phyloP scores from a whole-genome alignment of 1,140 invertebrate genomes.

The Mesaphorura yosii region DNA sequence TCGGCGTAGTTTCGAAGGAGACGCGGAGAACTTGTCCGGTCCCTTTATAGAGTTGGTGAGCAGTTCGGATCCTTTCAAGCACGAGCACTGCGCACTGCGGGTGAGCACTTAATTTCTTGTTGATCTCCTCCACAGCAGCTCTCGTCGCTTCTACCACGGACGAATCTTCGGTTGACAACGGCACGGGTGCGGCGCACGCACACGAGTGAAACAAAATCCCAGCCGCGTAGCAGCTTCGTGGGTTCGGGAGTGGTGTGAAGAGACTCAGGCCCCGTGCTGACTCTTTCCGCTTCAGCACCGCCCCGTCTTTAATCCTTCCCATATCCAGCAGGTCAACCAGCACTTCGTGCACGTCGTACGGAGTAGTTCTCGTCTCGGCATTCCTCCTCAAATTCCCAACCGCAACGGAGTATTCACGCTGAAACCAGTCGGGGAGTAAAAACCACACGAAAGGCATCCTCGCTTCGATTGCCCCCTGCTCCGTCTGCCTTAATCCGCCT shows the following conservation, averaged over 20 bases:
- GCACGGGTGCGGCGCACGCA: slow-evolving; percentile 2
- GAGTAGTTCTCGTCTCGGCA: slow-evolving; percentile 33
- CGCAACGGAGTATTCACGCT: neutral
- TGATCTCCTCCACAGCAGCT: too few species aligned
- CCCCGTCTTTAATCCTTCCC: neutral
- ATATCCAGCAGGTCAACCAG: slow-evolving; percentile 26
- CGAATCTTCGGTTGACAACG: too few species aligned
- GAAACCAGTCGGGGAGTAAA: slow-evolving; percentile 11
- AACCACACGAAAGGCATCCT: slow-evolving; percentile 17
- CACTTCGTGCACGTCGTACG: slow-evolving; percentile 17
- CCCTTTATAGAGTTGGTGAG: too few species aligned
- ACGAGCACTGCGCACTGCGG: too few species aligned
- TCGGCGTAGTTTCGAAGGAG: too few species aligned
- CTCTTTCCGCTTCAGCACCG: too few species aligned
- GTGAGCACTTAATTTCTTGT: too few species aligned
- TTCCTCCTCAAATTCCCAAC: slow-evolving; percentile 10
- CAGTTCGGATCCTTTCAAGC: too few species aligned
- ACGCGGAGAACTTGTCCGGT: too few species aligned
- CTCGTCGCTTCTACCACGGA: too few species aligned
- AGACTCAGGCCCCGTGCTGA: slow-evolving; percentile 11
- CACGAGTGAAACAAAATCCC: slow-evolving; percentile 15
- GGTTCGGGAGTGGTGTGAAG: neutral
- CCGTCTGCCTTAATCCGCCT: slow-evolving; percentile 50
- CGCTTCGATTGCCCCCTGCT: slow-evolving; percentile 21
- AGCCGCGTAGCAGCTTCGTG: slow-evolving; percentile 11